Base-by-base conservation (phyloP, 2,888 invertebrate genomes). In the Creontiades dilutus region DNA sequence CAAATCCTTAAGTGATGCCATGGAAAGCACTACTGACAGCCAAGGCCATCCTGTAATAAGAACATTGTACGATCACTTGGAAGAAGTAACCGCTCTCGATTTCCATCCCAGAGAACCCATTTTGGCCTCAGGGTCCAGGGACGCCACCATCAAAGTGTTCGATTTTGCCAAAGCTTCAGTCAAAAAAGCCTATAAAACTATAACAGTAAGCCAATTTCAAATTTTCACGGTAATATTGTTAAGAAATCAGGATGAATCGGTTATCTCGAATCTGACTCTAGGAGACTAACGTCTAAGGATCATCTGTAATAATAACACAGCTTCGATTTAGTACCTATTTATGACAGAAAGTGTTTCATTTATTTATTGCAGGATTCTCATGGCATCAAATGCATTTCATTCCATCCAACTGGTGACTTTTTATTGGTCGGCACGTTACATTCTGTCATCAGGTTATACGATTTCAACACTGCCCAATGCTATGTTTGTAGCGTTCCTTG, bases 81-180 rank as follows among this genome's bases (percentile, higher is more conserved):
- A 99, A 93, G 99, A 99, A 94, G 99, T 99, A 0, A 98, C 99
- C 0, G 97, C 97, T 87, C 94, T 99, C 75, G 98, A 99, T 93
- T 99, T 99, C 94, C 99, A 99, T 93, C 99, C 99, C 0, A 96
- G 97, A 85, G 98, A 98, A 92, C 98, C 98, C 92, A 96, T 99
- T 92, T 94, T 99, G 28, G 98, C 98, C 0, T 99, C 99, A 0
- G 99, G 99, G 0, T 98, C 98, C 11, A 95, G 97, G 57, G 99
- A 99, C 93, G 97, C 96, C 93, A 98, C 98, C 16, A 96, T 99
- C 86, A 98, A 99, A 93, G 95, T 99, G 78, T 99, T 99, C 93
- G 99, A 99, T 93, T 99, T 98, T 93, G 98, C 99, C 57, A 99
- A 99, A 93, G 98, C 99, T 0, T 99, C 99, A 0, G 99, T 99